phyloP scores from a whole-genome alignment of 2,797 vertebrate genomes.

The Mormyrus hasselquistii region DNA sequence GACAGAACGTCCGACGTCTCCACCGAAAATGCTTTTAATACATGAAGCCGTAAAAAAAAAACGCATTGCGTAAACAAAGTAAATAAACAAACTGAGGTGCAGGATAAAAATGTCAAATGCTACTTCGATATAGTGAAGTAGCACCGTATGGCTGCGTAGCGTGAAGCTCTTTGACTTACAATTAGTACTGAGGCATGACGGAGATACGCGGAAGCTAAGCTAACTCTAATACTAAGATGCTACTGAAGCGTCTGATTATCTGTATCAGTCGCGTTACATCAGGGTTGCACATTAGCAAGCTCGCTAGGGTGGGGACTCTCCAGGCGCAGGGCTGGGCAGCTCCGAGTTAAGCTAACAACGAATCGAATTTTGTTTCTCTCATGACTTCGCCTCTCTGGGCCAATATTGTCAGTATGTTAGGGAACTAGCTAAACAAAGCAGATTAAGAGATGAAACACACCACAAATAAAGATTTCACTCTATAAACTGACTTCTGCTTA shows the following conservation, averaged over 20 bases:
- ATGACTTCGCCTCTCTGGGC: neutral
- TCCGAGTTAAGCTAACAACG: neutral
- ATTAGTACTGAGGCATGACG: neutral
- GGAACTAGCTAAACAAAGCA: conserved; percentile 1
- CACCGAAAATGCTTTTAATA: neutral
- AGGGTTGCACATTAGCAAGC: neutral
- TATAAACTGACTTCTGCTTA: conserved; percentile 4
- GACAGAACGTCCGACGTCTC: neutral
- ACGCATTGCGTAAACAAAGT: neutral
- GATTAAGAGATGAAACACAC: neutral
- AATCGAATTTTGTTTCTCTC: neutral
- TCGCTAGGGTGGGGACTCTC: neutral
- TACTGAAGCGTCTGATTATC: neutral
- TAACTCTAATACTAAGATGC: neutral
- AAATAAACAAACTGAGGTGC: neutral
- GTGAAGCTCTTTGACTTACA: neutral
- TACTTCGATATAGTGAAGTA: neutral
- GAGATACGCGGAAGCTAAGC: neutral
- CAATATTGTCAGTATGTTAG: neutral
- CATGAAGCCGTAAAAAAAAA: neutral
- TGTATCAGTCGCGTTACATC: neutral
- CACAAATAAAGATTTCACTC: conserved; percentile 13
- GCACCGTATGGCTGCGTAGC: neutral
- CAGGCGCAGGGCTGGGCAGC: neutral
- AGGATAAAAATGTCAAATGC: neutral